phyloP scores from a whole-genome alignment of 2,113 vertebrate genomes.

The Hucho hucho region DNA sequence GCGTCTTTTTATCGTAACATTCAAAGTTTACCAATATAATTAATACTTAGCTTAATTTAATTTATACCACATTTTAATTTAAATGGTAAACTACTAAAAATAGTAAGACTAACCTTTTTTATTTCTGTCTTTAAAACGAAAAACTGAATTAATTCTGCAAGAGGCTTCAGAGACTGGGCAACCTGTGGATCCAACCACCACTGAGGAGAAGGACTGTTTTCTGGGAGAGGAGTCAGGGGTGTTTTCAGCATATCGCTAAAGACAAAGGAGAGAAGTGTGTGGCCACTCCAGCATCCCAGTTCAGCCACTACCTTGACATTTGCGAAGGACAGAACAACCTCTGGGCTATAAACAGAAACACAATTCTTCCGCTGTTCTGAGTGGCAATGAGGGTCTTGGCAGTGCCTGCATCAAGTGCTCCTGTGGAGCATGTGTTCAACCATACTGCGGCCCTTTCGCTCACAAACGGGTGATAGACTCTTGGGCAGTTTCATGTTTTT shows the following conservation, averaged over 20 bases:
- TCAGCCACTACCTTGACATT: conserved; percentile 37
- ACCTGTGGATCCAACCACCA: conserved; percentile 14
- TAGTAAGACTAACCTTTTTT: neutral
- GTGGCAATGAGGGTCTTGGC: neutral
- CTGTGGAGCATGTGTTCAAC: neutral
- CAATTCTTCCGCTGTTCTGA: conserved; percentile 19
- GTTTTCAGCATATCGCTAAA: conserved; percentile 36
- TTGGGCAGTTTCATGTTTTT: neutral
- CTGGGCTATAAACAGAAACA: conserved; percentile 11
- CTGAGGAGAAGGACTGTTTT: conserved; percentile 11
- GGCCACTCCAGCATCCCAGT: conserved; percentile 18
- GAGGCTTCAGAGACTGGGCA: conserved; percentile 28
- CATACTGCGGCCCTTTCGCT: neutral
- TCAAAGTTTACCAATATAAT: neutral
- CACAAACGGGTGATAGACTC: neutral
- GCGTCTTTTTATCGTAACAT: neutral
- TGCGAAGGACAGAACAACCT: conserved; percentile 29
- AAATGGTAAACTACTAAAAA: neutral
- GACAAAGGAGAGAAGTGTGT: conserved; percentile 8
- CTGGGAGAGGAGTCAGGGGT: conserved; percentile 18
- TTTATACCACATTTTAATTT: neutral
- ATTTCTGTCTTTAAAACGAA: neutral
- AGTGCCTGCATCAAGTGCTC: neutral
- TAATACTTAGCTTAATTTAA: too few relatives aligned
- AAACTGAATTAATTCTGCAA: conserved; percentile 18